Conservation (phyloP, 1,140 invertebrate species). For the Centruroides vittatus region DNA sequence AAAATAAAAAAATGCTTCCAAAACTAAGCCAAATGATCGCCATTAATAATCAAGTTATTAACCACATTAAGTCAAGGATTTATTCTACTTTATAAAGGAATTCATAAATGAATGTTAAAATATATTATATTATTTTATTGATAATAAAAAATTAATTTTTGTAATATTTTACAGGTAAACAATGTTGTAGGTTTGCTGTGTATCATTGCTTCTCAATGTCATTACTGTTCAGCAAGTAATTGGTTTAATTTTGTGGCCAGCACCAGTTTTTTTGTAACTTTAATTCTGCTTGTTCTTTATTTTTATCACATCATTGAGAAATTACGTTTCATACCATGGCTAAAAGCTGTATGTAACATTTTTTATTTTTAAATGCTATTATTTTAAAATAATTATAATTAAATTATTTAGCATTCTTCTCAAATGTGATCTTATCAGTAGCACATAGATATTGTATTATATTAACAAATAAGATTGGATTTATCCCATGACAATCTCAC, state of each 20-base stretch:
- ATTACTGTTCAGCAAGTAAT: constrained; percentile 29
- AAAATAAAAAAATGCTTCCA: background rate
- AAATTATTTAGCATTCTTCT: background rate
- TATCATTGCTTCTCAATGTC: constrained; percentile 42
- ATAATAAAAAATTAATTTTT: constrained; percentile 5
- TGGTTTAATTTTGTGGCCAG: constrained; percentile 73
- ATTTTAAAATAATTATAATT: background rate
- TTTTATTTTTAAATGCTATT: background rate
- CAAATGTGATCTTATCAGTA: background rate
- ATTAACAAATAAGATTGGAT: no score
- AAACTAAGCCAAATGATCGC: no score
- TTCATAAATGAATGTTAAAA: no score
- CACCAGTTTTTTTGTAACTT: constrained; percentile 70
- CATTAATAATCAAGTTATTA: no score
- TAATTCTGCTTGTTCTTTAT: constrained; percentile 62
- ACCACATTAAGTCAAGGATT: no score
- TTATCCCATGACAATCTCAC: no score
- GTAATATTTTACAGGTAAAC: constrained; percentile 42
- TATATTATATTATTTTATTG: no score
- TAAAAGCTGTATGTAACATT: constrained; percentile 52
- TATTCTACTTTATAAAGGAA: no score
- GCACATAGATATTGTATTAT: no score
- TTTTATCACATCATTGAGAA: constrained; percentile 73
- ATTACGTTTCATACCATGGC: constrained; percentile 71
- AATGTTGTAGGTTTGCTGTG: constrained; percentile 71